A percentile compares a stretch with the other conserved stretches of the same genome.
Conservation (phyloP, 2,888 invertebrate species). For the Pristionchus entomophagus region DNA sequence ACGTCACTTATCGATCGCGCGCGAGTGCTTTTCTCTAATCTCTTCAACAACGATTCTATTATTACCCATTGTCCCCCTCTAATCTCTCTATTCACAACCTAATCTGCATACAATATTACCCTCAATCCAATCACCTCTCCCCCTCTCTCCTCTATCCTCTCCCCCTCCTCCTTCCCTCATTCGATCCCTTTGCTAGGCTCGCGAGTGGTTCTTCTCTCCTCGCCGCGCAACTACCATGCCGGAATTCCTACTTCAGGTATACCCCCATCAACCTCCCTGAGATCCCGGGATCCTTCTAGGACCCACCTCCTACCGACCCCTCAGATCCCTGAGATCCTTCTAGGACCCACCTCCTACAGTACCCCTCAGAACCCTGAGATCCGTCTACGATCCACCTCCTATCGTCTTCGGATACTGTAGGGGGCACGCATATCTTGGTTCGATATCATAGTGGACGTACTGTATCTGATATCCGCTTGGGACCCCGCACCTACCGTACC, state of each 20-base stretch:
- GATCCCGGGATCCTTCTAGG: not conserved
- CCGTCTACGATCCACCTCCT: too few relatives aligned
- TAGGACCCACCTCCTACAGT: too few relatives aligned
- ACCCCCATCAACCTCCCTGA: not conserved
- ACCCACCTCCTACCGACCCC: too few relatives aligned
- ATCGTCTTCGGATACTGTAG: too few relatives aligned
- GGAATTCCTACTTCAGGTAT: slow-evolving; percentile 34
- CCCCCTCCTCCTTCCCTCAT: not conserved
- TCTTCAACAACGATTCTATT: not conserved
- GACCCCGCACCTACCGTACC: not conserved
- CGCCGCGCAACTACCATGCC: not conserved
- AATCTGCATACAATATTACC: not conserved
- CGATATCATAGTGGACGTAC: too few relatives aligned
- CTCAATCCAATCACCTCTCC: not conserved
- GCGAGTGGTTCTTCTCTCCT: not conserved
- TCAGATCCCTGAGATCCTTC: too few relatives aligned
- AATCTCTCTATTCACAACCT: not conserved
- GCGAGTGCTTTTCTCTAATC: too few relatives aligned
- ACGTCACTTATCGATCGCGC: too few relatives aligned
- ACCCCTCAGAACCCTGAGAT: not conserved
- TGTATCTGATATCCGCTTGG: too few relatives aligned
- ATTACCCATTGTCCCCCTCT: not conserved
- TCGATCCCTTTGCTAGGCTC: not conserved
- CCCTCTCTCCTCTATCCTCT: not conserved
- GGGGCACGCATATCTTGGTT: too few relatives aligned